Percentiles rank a stretch among this genome's conserved stretches.
Evolutionary conservation across 2,888 invertebrate species (phyloP).

Genomic region (Alentia gelatinosa): DNA sequence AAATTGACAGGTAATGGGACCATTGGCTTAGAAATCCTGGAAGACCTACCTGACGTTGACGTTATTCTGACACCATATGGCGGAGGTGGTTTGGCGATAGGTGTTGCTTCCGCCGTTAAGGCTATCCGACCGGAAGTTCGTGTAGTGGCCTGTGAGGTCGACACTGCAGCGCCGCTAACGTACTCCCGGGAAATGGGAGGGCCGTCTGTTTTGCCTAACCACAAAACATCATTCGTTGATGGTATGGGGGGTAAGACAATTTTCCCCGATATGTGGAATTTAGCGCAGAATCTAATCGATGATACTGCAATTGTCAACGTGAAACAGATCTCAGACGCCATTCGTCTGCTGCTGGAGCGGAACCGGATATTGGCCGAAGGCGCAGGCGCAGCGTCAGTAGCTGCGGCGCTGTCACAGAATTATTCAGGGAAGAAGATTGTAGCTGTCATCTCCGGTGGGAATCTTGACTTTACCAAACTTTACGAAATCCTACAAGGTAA

Average conservation of each 20-base stretch:
- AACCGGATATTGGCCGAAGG: conserved; percentile 77
- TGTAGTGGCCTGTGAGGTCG: conserved; percentile 75
- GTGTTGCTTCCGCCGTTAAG: conserved; percentile 74
- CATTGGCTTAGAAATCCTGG: conserved; percentile 76
- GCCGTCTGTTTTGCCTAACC: conserved; percentile 66
- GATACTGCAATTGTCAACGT: conserved; percentile 72
- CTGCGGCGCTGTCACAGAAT: conserved; percentile 68
- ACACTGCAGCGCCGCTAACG: conserved; percentile 71
- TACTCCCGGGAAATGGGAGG: conserved; percentile 70
- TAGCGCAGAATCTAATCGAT: conserved; percentile 69
- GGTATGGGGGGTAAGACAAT: conserved; percentile 76
- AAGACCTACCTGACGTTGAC: conserved; percentile 76
- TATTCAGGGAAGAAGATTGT: conserved; percentile 71
- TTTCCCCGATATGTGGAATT: conserved; percentile 75
- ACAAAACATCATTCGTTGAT: conserved; percentile 75
- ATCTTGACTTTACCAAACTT: conserved; percentile 73
- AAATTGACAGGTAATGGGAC: conserved; percentile 75
- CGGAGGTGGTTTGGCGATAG: conserved; percentile 75
- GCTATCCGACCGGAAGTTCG: conserved; percentile 70
- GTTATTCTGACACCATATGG: conserved; percentile 77
- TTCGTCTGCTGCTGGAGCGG: conserved; percentile 72
- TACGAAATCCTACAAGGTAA: conserved; percentile 59
- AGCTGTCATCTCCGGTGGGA: conserved; percentile 78
- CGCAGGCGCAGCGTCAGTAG: conserved; percentile 75
- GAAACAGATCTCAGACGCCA: conserved; percentile 71